phyloP scores from a whole-genome alignment of 2,888 invertebrate species.

The Pammene fasciana region DNA sequence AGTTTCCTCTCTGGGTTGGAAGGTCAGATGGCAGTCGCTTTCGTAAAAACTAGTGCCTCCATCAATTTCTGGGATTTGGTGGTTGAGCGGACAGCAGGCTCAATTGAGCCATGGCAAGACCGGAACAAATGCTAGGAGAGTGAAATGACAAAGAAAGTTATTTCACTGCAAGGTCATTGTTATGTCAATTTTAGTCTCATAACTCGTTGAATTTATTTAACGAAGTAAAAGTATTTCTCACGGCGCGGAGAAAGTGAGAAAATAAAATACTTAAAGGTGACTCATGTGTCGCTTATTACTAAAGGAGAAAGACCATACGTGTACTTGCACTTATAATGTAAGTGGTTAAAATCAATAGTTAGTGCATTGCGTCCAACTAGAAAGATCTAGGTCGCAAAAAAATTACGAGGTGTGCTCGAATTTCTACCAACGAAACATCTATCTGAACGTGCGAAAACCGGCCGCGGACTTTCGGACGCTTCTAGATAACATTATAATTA shows the following conservation, averaged over 20 bases:
- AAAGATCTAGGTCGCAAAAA: constrained; percentile 37
- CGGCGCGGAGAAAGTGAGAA: constrained; percentile 33
- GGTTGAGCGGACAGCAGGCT: too few relatives aligned
- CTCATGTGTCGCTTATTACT: background rate
- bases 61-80: too few relatives aligned
- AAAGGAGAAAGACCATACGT: background rate
- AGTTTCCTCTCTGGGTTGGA: too few relatives aligned
- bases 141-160: constrained; percentile 1
- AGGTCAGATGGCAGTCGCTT: too few relatives aligned
- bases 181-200: background rate
- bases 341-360: constrained; percentile 40
- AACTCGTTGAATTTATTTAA: constrained; percentile 21
- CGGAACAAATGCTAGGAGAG: too few relatives aligned
- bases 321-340: background rate
- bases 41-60: too few relatives aligned
- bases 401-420: constrained; percentile 13
- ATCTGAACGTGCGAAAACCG: background rate
- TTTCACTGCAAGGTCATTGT: constrained; percentile 1
- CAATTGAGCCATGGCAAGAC: too few relatives aligned
- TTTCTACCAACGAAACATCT: background rate
- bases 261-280: constrained; percentile 4
- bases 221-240: constrained; percentile 33
- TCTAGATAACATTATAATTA: background rate
- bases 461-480: background rate
- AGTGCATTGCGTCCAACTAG: constrained; percentile 37